Base-by-base conservation (phyloP, 1,140 invertebrate genomes). In the Brachionus manjavacas region DNA sequence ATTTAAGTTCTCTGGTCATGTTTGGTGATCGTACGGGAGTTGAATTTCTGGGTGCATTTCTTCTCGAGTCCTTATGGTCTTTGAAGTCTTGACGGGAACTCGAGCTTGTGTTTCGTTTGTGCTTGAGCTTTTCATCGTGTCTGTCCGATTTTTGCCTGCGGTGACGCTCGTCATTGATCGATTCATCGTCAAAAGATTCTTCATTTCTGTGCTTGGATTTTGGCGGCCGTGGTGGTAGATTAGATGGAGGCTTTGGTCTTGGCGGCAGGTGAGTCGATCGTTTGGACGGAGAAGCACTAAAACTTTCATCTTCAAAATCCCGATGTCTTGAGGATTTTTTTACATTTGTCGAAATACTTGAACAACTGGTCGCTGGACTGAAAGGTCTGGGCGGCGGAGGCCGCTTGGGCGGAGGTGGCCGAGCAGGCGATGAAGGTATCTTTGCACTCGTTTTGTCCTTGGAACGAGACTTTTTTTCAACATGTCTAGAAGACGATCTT, bases 341-440 rank as follows among this genome's bases (percentile, higher is more conserved):
- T 3, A 49, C 20, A 23, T 76, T 46, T 6, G 43, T 49, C 8
- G 39, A 76, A 41, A 72, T 72, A 49, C 72, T 76, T 1, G 72
- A 76, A 3, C 41, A 76, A 64, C 79, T 81, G 8, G 39, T 81
- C 23, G 79, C 79, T 14, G 79, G 79, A 2, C 52, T 64, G n/a
- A 46, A 64, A 0, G 79, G 79, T 35, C 79, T 81, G 0, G 79
- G 79, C 12, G 79, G 79, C 16, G 79, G 79, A 23, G 79, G 79
- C 35, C 79, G 49, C n/a, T 81, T 81, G 39, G 79, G 79, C 14
- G 79, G 79, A 0, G 52, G 35, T 81, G 79, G 79, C 14, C 79
- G 31, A 9, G 79, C 52, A 43, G 79, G 79, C 8, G 49, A 43
- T 4, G 79, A 20, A 46, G 23, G 28, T 0, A 60, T 28, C 12